phyloP scores from a whole-genome alignment of 1,140 invertebrate genomes.

The Magallana gigas region DNA sequence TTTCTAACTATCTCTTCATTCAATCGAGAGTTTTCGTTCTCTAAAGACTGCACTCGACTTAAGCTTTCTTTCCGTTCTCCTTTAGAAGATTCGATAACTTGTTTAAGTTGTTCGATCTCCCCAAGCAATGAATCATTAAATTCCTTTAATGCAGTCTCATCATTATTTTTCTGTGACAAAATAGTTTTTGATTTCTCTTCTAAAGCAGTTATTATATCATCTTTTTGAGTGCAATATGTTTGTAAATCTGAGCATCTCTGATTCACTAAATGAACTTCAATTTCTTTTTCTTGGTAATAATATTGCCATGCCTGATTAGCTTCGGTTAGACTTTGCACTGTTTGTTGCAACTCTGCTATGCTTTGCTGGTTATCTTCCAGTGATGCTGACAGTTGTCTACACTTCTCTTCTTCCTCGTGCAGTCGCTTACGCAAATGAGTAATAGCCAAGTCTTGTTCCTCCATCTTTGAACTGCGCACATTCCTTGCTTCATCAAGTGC shows the following conservation, averaged over 20 bases:
- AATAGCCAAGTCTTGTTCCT: constrained; percentile 49
- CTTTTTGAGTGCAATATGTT: not conserved
- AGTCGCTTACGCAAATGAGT: constrained; percentile 42
- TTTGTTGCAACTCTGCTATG: constrained; percentile 4
- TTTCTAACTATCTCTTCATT: not conserved
- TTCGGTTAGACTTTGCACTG: not conserved
- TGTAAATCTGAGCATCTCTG: not conserved
- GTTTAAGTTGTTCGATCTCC: not conserved
- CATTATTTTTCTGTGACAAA: not conserved
- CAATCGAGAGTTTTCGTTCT: not conserved
- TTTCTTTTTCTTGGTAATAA: constrained; percentile 22
- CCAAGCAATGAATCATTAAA: not conserved
- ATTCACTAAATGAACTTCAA: constrained; percentile 1
- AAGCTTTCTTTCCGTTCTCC: not conserved
- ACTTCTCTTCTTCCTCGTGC: constrained; percentile 34
- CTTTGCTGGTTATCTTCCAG: constrained; percentile 10
- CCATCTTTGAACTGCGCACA: constrained; percentile 11
- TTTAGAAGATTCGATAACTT: not conserved
- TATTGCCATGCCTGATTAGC: constrained; percentile 7
- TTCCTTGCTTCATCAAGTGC: constrained; percentile 53
- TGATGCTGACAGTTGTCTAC: constrained; percentile 1
- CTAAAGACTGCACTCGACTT: not conserved
- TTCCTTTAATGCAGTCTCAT: not conserved
- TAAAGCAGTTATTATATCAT: not conserved
- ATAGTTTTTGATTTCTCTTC: not conserved